phyloP scores from a whole-genome alignment of 92 coral and sea anemone genomes.

The Epizoanthus stellaris region DNA sequence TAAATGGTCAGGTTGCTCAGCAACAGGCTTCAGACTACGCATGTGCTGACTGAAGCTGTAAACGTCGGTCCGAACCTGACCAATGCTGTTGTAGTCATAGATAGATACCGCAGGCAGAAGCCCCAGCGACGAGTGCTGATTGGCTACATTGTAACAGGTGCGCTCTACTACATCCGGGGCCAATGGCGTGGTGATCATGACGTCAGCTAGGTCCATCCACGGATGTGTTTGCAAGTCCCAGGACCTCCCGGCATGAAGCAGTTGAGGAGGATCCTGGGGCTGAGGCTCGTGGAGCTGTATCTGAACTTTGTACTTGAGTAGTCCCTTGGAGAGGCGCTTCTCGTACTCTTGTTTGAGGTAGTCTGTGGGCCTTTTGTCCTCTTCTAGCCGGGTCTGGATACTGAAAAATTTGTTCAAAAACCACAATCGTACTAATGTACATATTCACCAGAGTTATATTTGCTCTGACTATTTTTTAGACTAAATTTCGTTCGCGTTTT shows the following conservation, averaged over 20 bases:
- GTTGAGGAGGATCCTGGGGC: conserved; percentile 29
- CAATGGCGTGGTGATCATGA: conserved; percentile 19
- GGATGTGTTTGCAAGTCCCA: conserved; percentile 49
- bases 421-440: no score
- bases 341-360: conserved; percentile 34
- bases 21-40: no score
- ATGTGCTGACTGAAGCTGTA: no score
- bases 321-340: conserved; percentile 34
- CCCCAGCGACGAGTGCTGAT: conserved; percentile 48
- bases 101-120: conserved; percentile 76
- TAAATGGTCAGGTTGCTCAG: no score
- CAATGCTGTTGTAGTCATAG: conserved; percentile 70
- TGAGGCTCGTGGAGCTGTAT: conserved; percentile 42
- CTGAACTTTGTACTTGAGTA: conserved; percentile 37
- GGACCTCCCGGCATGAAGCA: conserved; percentile 49
- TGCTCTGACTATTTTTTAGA: no score
- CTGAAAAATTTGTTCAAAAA: neutral
- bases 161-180: conserved; percentile 27
- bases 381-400: conserved; percentile 29
- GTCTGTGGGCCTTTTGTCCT: conserved; percentile 41
- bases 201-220: conserved; percentile 42
- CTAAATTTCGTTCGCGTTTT: no score
- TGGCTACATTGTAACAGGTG: conserved; percentile 48
- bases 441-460: no score
- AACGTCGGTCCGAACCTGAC: no score